A percentile compares a stretch with the other conserved stretches of the same genome.
phyloP scores from a whole-genome alignment of 2,888 invertebrate genomes.

The Anthophora plumipes region DNA sequence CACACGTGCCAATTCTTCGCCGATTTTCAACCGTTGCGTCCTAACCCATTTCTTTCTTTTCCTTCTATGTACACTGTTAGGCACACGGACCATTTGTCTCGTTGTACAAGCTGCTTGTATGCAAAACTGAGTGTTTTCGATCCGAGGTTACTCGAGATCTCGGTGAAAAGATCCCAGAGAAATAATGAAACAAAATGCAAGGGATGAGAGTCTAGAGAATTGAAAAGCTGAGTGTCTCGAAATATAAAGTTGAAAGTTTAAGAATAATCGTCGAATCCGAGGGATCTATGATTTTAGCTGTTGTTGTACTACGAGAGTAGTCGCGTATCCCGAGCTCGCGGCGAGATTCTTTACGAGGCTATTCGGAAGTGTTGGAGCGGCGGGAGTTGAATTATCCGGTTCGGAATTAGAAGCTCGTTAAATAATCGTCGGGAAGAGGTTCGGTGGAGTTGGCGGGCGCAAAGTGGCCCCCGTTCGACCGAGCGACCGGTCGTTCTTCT shows the following conservation, averaged over 20 bases:
- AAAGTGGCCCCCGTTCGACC: conserved; percentile 25
- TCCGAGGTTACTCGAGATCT: no score
- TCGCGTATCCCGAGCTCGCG: neutral
- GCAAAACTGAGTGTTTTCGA: no score
- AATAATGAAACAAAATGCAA: no score
- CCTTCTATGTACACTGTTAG: no score
- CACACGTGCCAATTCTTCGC: neutral
- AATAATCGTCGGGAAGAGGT: conserved; percentile 54
- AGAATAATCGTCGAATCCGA: no score
- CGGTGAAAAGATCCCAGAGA: no score
- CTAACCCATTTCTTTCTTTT: no score
- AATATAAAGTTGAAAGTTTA: no score
- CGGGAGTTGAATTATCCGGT: conserved; percentile 29
- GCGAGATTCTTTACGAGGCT: conserved; percentile 30
- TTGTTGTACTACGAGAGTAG: neutral
- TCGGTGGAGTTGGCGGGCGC: conserved; percentile 23
- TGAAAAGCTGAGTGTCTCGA: no score
- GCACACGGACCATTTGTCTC: no score
- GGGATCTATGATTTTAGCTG: neutral
- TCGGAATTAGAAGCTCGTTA: conserved; percentile 69
- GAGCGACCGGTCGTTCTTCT: conserved; percentile 6
- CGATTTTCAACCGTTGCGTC: neutral
- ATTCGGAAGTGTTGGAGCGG: conserved; percentile 9
- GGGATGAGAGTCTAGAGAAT: no score
- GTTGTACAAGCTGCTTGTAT: no score